These are phyloP conservation scores for Zosterops borbonicus DNA, from an alignment of 2,113 vertebrate genomes.

Conservation along the genomic window DNA sequence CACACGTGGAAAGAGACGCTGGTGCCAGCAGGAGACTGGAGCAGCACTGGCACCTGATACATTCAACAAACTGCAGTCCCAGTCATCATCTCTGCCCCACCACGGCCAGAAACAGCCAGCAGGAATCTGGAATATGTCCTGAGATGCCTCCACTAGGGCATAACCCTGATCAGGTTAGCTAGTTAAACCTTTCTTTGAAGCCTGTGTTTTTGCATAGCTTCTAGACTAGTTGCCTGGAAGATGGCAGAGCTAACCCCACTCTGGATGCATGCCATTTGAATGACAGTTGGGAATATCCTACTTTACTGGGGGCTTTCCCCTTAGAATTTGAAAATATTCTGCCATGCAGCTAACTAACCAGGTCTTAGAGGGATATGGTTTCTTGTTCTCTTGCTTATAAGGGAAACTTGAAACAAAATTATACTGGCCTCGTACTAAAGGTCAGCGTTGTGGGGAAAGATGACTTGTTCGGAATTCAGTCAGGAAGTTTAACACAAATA, in stretches of 20 bases:
- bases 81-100: background rate
- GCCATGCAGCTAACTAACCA: background rate
- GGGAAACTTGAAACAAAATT: slow-evolving; percentile 62
- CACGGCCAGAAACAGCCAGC: background rate
- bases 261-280: background rate
- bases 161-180: background rate
- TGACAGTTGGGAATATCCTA: background rate
- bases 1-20: fast-evolving
- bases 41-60: background rate
- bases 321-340: background rate
- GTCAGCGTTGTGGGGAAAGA: slow-evolving; percentile 55
- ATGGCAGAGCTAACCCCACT: background rate
- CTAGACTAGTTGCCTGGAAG: background rate
- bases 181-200: background rate
- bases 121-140: background rate
- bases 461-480: slow-evolving; percentile 68
- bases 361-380: background rate
- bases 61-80: background rate
- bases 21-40: background rate
- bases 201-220: background rate
- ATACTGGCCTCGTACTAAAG: slow-evolving; percentile 44
- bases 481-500: slow-evolving; percentile 73
- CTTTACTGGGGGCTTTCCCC: fast-evolving
- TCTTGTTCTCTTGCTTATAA: slow-evolving; percentile 37
- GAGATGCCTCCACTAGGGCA: background rate